A percentile compares a stretch with the other conserved stretches of the same genome.
phyloP scores from a whole-genome alignment of 2,888 invertebrate species.

The Tenthredo distinguenda region DNA sequence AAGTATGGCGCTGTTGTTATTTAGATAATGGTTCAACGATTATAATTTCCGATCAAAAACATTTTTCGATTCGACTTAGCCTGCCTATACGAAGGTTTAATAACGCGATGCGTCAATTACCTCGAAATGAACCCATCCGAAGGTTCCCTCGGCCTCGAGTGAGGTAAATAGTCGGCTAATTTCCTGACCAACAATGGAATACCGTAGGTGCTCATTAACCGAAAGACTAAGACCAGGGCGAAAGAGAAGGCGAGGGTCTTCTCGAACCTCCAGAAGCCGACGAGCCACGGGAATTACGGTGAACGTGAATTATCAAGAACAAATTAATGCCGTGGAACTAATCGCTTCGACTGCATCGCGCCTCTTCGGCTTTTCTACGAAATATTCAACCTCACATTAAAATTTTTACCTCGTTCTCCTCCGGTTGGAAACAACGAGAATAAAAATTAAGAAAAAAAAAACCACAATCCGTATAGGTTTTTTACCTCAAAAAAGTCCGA shows the following conservation, averaged over 20 bases:
- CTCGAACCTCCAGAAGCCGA: constrained; percentile 24
- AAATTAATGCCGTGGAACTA: constrained; percentile 42
- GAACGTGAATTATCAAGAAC: constrained; percentile 20
- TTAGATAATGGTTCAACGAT: neutral
- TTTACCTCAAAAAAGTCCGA: neutral
- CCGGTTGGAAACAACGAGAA: neutral
- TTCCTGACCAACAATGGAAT: constrained; percentile 39
- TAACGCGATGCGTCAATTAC: constrained; percentile 7
- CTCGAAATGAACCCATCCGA: neutral
- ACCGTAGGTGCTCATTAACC: constrained; percentile 37
- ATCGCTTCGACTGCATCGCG: constrained; percentile 9
- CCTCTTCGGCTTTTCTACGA: neutral
- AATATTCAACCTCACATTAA: neutral
- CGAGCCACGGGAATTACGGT: neutral
- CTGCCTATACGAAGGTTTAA: neutral
- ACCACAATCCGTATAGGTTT: neutral
- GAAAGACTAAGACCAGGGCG: constrained; percentile 30
- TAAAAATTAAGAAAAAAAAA: neutral
- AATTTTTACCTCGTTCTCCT: neutral
- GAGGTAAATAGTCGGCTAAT: constrained; percentile 35
- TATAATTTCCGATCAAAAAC: constrained; percentile 15
- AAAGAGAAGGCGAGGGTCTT: constrained; percentile 8
- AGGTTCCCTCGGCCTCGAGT: neutral
- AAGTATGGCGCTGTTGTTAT: neutral
- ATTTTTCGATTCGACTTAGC: constrained; percentile 33